phyloP scores from a whole-genome alignment of 2,797 vertebrate species.

The Bradypodion ventrale region DNA sequence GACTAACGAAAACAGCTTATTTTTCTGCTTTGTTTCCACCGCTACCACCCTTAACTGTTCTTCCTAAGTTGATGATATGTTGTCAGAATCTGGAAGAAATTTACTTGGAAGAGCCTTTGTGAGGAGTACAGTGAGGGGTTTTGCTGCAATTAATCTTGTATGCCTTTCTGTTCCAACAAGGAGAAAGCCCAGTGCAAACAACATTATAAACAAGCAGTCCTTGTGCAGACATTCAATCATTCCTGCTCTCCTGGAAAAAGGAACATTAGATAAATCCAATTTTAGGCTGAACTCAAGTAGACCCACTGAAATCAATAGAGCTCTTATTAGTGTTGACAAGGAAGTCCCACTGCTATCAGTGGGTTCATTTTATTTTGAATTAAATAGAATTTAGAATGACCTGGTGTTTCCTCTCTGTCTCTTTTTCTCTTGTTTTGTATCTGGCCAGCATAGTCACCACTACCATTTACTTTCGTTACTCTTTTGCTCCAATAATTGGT shows the following conservation, averaged over 20 bases:
- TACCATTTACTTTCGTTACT: not conserved
- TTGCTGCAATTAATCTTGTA: not conserved
- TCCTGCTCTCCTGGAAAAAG: not conserved
- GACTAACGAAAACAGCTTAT: not conserved
- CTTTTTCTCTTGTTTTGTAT: not conserved
- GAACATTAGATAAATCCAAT: no score
- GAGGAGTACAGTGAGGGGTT: not conserved
- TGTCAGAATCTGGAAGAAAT: not conserved
- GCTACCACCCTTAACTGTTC: not conserved
- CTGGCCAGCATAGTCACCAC: not conserved
- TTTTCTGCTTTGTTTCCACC: not conserved
- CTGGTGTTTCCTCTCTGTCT: not conserved
- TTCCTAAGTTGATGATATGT: not conserved
- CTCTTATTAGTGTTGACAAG: no score
- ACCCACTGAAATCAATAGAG: no score
- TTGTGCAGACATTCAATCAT: not conserved
- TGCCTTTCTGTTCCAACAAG: not conserved
- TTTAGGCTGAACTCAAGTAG: no score
- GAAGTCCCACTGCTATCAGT: no score
- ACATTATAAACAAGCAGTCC: not conserved
- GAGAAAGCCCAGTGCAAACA: not conserved
- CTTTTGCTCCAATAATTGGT: not conserved
- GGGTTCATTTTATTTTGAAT: not conserved
- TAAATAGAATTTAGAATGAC: no score
- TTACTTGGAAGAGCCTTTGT: not conserved